Evolutionary conservation across 2,888 invertebrate species (phyloP).

Genomic region (Tiliacea aurago): DNA sequence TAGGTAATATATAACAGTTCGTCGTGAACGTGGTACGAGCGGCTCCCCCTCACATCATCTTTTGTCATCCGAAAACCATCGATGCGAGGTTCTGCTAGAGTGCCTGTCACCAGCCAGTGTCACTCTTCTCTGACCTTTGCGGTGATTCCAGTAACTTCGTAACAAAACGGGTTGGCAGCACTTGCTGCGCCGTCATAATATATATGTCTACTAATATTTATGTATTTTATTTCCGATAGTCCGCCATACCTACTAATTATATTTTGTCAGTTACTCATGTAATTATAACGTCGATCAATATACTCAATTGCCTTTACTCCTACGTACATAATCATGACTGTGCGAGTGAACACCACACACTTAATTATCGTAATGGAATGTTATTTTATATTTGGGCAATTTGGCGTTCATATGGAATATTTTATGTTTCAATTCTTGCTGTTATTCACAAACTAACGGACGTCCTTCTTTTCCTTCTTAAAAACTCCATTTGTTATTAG

Average conservation of each 20-base stretch:
- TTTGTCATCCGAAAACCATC: too few relatives aligned
- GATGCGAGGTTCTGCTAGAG: too few relatives aligned
- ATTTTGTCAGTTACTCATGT: neutral
- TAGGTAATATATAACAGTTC: too few relatives aligned
- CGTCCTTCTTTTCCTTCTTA: constrained; percentile 15
- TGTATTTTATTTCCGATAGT: neutral
- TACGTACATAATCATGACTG: constrained; percentile 29
- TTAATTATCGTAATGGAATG: constrained; percentile 43
- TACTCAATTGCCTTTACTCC: too few relatives aligned
- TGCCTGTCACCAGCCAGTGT: too few relatives aligned
- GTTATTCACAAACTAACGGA: constrained; percentile 8
- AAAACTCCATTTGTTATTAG: neutral
- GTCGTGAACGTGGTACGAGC: too few relatives aligned
- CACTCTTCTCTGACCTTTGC: too few relatives aligned
- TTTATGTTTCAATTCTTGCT: neutral
- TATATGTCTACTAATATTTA: too few relatives aligned
- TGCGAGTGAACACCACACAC: constrained; percentile 26
- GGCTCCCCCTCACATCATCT: too few relatives aligned
- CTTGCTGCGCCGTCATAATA: too few relatives aligned
- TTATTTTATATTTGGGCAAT: constrained; percentile 28
- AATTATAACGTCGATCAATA: constrained; percentile 12
- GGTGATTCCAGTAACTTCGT: too few relatives aligned
- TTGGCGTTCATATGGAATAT: neutral
- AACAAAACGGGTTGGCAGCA: too few relatives aligned
- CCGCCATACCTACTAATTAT: neutral